A percentile compares a stretch with the other conserved stretches of the same genome.
Evolutionary conservation across 2,888 invertebrate species (phyloP).

Genomic region (Agonopterix heracliana): DNA sequence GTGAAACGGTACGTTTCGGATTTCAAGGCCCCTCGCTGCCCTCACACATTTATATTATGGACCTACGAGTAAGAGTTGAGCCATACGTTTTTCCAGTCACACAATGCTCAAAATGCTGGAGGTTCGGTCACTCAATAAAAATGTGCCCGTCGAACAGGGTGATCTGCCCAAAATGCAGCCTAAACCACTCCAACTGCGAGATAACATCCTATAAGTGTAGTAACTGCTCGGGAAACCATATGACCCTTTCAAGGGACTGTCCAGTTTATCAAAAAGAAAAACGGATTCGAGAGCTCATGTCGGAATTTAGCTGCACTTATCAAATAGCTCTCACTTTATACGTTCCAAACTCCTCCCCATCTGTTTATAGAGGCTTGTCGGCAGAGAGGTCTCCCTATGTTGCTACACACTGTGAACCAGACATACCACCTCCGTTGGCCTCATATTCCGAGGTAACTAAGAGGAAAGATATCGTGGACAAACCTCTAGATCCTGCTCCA

Average conservation of each 20-base stretch:
- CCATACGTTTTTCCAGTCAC: constrained; percentile 13
- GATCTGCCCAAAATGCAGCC: constrained; percentile 15
- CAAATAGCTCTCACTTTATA: background rate
- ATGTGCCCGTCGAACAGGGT: constrained; percentile 13
- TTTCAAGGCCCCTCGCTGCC: background rate
- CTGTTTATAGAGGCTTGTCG: background rate
- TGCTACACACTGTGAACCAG: background rate
- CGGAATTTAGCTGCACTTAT: background rate
- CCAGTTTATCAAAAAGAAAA: constrained; percentile 1
- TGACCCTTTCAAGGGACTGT: background rate
- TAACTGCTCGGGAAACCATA: constrained; percentile 8
- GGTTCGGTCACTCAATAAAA: constrained; percentile 11
- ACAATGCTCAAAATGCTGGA: constrained; percentile 17
- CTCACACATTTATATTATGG: background rate
- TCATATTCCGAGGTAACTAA: background rate
- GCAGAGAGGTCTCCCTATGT: background rate
- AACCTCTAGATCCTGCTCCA: too few species aligned
- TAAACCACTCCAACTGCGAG: constrained; percentile 12
- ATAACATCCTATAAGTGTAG: constrained; percentile 8
- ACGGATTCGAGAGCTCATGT: background rate
- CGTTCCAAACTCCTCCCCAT: background rate
- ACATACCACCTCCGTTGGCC: background rate
- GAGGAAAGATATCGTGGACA: background rate
- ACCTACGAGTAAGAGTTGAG: constrained; percentile 4
- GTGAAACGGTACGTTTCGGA: too few species aligned